These are phyloP conservation scores for Uromys caudimaculatus DNA, from an alignment of 2,797 vertebrate genomes.

Conservation along the genomic window DNA sequence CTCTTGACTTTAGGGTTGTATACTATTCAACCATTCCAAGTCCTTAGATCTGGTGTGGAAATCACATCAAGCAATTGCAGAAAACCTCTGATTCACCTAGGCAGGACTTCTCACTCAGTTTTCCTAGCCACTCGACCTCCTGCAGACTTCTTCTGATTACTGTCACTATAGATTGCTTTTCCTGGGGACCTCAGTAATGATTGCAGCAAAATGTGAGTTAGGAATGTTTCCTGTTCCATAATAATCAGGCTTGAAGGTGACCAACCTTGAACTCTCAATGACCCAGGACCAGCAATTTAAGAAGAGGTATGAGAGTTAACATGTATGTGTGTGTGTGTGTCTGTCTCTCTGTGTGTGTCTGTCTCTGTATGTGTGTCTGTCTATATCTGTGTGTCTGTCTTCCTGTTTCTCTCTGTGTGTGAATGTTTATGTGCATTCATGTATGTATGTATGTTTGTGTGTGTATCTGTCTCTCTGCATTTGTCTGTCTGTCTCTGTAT, in stretches of 20 bases:
- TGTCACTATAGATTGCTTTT: conserved; percentile 71
- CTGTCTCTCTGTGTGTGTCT: background rate
- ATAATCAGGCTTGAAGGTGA: conserved; percentile 23
- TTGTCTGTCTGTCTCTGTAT: background rate
- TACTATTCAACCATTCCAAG: background rate
- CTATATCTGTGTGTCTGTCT: background rate
- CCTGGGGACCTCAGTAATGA: conserved; percentile 64
- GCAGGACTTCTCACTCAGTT: background rate
- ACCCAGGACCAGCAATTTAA: background rate
- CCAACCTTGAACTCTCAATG: conserved; percentile 58
- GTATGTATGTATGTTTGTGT: background rate
- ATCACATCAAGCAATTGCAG: background rate
- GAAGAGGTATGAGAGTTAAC: background rate
- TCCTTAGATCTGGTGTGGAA: background rate
- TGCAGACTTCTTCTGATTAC: conserved; percentile 68
- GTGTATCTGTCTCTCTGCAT: background rate
- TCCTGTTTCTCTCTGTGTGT: background rate
- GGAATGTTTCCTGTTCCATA: conserved; percentile 56
- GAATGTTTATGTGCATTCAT: background rate
- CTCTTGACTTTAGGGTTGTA: background rate
- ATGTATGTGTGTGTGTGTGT: background rate
- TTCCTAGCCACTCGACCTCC: conserved; percentile 41
- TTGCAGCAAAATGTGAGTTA: conserved; percentile 65
- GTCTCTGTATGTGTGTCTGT: background rate
- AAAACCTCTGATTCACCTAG: conserved; percentile 10